Base-by-base conservation (phyloP, 2,797 vertebrate genomes). In the Anisognathus igniventris region DNA sequence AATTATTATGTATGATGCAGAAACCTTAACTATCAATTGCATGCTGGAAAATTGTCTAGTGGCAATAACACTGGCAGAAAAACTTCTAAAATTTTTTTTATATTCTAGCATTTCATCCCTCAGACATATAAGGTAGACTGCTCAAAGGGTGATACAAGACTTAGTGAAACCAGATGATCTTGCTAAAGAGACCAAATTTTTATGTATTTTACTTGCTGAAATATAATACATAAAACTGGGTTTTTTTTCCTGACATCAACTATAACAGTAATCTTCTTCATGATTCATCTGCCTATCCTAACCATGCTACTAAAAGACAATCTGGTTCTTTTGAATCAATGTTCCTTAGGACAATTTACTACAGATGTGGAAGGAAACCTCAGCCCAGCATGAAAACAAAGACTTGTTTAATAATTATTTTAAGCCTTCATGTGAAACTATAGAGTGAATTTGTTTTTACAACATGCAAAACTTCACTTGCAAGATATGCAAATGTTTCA, bases 351-450 rank as follows among this genome's bases (percentile, higher is more conserved):
- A 92, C 83, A 93, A 88, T 95, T 95, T 89, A 74, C 74, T 94
- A 79, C 94, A 97, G 94, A 96, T 96, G 90, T 94, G 64, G 90
- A 93, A 91, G 80, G 47, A 94, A 96, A 92, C 74, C 84, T 95
- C 95, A 96, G 73, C 81, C 71, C 95, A 92, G 87, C 79, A 92
- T 94, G 94, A 95, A 97, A 96, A 92, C 84, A 88, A 91, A 92
- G 84, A 54, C 48, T 93, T 87, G 48, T 92, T 94, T 91, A 93
- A 77, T 78, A 86, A 92, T 94, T 94, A 92, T 92, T 95, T 95
- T 88, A 94, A 81, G 84, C 35, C 64, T 72, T 78, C 62, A 21
- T 83, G 58, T 80, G 81, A 93, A 95, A 93, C 75, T 80, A 80
- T 53, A 87, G 33, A 71, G 28, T 10, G 45, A 39, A 83, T 87